Evolutionary conservation across 2,113 vertebrate species (phyloP), one percentile per base, ranked within the genome.

Genomic region (Grus americana): DNA sequence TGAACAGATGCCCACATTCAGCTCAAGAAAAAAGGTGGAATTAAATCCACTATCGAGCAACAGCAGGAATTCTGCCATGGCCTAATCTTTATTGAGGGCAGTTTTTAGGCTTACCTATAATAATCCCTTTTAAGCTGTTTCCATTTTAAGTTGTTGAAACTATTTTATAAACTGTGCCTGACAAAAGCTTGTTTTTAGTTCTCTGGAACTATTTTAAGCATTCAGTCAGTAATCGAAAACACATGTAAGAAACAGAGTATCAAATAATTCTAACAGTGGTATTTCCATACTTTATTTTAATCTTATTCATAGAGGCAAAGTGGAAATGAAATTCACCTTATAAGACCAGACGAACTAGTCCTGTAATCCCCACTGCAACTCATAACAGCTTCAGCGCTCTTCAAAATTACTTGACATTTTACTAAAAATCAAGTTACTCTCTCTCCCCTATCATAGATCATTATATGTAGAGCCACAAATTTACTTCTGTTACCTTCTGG

Each of bases 81-180:
- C 49, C 85, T 91, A 88, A 93, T 66, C 82, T 90, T 83, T 79
- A 93, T 11, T 67, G 54, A 93, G 29, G 52, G 68, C 57, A 90
- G 59, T 74, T 96, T 95, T 86, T 32, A 79, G 57, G 61, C 49
- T 90, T 88, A 93, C 88, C 88, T 86, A 16, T 63, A 92, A 84
- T 89, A 93, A 94, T 78, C 83, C 10, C 1, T 59, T 86, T 81
- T 79, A 92, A 94, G 30, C 38, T 74, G 83, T 67, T 96, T 73
- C 62, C 78, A 92, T 90, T 92, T 97, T 58, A 91, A 94, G 55
- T 86, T 67, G 68, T 63, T 94, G 46, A 93, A 96, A 63, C 42
- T 94, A 52, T 73, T 93, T 95, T 94, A 96, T 84, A 96, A 93
- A 92, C 88, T 83, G 74, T 85, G 71, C 57, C 63, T 94, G 82